phyloP scores from a whole-genome alignment of 2,797 vertebrate species.

The Tolypeutes matacus region DNA sequence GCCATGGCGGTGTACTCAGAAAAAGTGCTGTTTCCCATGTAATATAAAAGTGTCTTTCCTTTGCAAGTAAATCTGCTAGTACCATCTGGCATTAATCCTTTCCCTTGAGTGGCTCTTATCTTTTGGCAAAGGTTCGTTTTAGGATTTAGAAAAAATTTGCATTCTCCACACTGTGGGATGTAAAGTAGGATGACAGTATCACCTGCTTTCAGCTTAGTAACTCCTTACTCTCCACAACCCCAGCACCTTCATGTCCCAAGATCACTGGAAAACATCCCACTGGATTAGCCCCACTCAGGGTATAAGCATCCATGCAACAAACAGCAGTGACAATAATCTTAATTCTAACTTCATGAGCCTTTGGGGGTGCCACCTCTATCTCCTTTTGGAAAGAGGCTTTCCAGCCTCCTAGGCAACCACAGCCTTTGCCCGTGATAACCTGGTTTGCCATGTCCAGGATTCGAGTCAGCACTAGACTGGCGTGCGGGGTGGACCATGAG shows the following conservation, averaged over 20 bases:
- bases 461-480: no score
- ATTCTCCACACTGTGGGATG: no score
- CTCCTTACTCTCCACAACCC: slow-evolving; percentile 96
- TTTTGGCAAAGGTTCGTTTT: no score
- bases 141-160: no score
- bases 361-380: no score
- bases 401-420: no score
- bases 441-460: no score
- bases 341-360: no score
- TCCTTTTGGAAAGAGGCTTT: no score
- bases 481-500: no score
- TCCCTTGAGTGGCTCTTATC: slow-evolving; percentile 95
- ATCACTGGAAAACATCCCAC: slow-evolving; percentile 97
- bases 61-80: slow-evolving; percentile 97
- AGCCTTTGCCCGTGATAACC: no score
- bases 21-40: slow-evolving; percentile 99
- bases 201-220: slow-evolving; percentile 96
- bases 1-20: slow-evolving; percentile 97
- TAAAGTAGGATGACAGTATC: no score
- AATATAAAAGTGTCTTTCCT: slow-evolving; percentile 96
- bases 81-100: slow-evolving; percentile 96
- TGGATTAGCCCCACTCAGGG: slow-evolving; percentile 95
- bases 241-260: slow-evolving; percentile 97
- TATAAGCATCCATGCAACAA: slow-evolving; percentile 97
- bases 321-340: slow-evolving; percentile 95